phyloP scores from a whole-genome alignment of 2,113 vertebrate genomes.

The Macrotus californicus region DNA sequence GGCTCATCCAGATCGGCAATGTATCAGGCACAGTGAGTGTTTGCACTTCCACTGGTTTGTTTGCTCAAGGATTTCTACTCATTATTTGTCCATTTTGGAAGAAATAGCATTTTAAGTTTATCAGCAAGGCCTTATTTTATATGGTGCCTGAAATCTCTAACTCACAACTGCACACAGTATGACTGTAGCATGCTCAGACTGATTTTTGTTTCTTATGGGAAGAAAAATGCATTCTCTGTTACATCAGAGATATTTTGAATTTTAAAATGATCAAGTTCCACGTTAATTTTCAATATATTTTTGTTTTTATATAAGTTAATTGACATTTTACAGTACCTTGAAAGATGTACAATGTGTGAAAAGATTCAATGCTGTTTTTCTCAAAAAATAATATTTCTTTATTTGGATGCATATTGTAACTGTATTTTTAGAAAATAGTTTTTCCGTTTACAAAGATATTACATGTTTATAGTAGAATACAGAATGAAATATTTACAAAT shows the following conservation, averaged over 20 bases:
- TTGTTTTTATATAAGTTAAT: not conserved
- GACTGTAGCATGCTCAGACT: not conserved
- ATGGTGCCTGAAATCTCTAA: not conserved
- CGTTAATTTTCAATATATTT: not conserved
- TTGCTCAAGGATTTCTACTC: conserved; percentile 42
- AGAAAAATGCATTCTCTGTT: not conserved
- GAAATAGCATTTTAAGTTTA: not conserved
- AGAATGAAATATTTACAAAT: not conserved
- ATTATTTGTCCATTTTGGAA: conserved; percentile 40
- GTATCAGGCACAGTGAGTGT: conserved; percentile 38
- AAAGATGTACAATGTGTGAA: not conserved
- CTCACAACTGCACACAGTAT: not conserved
- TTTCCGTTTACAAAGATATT: not conserved
- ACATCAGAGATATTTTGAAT: not conserved
- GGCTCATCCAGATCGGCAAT: conserved; percentile 7
- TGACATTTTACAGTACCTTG: not conserved
- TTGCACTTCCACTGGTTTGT: conserved; percentile 44
- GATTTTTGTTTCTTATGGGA: not conserved
- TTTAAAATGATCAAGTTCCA: not conserved
- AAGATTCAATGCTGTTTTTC: not conserved
- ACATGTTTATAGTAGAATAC: not conserved
- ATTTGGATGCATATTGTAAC: not conserved
- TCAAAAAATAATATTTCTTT: not conserved
- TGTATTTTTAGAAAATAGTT: not conserved
- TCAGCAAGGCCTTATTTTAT: not conserved